Evolutionary conservation across 1,140 invertebrate genomes (phyloP), one percentile per base, ranked within the genome.

Genomic region (Diorhabda elongata): DNA sequence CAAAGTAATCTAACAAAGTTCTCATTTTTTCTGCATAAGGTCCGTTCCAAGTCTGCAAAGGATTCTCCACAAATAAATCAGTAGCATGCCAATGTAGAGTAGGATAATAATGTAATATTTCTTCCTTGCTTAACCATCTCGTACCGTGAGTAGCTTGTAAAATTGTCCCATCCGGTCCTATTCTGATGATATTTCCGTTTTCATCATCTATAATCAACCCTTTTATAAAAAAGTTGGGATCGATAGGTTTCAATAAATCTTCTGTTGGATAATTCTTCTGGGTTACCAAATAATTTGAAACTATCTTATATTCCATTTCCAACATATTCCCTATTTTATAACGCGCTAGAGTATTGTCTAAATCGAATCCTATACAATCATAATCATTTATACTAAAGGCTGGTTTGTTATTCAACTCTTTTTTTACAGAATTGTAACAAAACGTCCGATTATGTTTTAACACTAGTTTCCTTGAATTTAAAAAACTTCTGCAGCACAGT

Each of bases 361-460:
- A 81, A 81, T 94, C 92, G 78, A 94, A 93, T 6, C 92, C 92
- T 66, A 92, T 85, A 67, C 88, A 91, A 75, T 93, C 90, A 76
- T 93, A 93, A 74, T 92, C 83, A 42, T 52, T 52, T 3, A 52
- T 52, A 4, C n/a, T 52, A 52, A 52, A 52, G 2, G 47, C 47
- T 8, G 6, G 47, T 8, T 52, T n/a, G n/a, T n/a, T 52, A n/a
- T 52, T 52, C n/a, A 52, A 4, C 4, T 52, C n/a, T 2, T n/a
- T 6, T n/a, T 52, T 6, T 3, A n/a, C n/a, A 3, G 47, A 6
- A 52, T 6, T 52, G n/a, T 52, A 52, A 52, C 6, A 52, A 52
- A 52, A 52, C 47, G 47, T 52, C 47, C 47, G 47, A 4, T 52
- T 52, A 4, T 26, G 26, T 26, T 26, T 26, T 26, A 52, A 8